These are phyloP conservation scores for Hippocampus barbouri DNA, from an alignment of 2,113 vertebrate genomes.

Conservation along the genomic window DNA sequence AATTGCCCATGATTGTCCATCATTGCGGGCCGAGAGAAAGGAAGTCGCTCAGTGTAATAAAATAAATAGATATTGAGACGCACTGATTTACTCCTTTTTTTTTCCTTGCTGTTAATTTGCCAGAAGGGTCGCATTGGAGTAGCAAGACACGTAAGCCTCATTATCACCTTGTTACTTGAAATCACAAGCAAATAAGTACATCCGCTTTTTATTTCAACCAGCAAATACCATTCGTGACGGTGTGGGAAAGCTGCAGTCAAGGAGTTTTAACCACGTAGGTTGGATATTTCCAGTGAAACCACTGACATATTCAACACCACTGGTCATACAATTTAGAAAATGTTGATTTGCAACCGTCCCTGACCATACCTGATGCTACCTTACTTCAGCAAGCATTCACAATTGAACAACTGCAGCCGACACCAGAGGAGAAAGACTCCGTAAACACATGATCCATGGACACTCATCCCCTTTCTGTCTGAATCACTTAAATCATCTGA, in stretches of 20 bases:
- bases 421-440: background rate
- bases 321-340: background rate
- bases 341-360: too few relatives aligned
- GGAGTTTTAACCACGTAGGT: background rate
- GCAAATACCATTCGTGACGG: slow-evolving; percentile 33
- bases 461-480: background rate
- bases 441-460: background rate
- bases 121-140: background rate
- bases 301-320: background rate
- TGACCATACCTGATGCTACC: background rate
- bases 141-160: slow-evolving; percentile 17
- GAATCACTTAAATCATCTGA: slow-evolving; percentile 1
- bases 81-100: slow-evolving; percentile 23
- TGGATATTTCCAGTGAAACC: background rate
- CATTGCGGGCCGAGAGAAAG: slow-evolving; percentile 20
- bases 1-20: slow-evolving; percentile 68
- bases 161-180: slow-evolving; percentile 33
- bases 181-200: slow-evolving; percentile 16
- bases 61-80: slow-evolving; percentile 24
- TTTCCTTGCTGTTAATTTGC: slow-evolving; percentile 1
- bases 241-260: background rate
- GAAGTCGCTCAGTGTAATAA: slow-evolving; percentile 47
- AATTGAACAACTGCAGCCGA: background rate
- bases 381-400: background rate
- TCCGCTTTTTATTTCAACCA: slow-evolving; percentile 15